A percentile compares a stretch with the other conserved stretches of the same genome.
Evolutionary conservation across 2,888 invertebrate species (phyloP).

Genomic region (Cataglyphis altisquamis): DNA sequence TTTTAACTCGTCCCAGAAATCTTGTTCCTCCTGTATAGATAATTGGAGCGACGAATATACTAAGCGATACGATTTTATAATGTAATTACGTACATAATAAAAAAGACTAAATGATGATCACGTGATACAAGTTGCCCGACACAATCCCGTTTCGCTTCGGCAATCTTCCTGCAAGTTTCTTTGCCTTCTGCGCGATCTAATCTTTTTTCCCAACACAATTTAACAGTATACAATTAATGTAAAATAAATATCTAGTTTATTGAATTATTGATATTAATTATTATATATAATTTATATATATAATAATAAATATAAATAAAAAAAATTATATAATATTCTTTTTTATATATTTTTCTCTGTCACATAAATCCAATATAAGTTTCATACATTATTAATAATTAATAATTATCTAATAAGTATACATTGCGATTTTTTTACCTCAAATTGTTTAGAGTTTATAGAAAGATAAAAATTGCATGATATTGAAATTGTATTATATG

Average conservation of each 20-base stretch:
- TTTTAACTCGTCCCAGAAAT: not conserved
- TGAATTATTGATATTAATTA: not conserved
- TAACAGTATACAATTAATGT: not conserved
- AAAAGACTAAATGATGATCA: constrained; percentile 68
- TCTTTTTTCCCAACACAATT: not conserved
- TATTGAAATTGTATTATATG: not conserved
- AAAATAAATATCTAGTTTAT: not conserved
- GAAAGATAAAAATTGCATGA: not conserved
- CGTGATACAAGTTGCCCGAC: not conserved
- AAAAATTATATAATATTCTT: not conserved
- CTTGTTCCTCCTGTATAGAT: constrained; percentile 30
- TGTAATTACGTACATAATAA: constrained; percentile 80
- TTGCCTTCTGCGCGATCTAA: not conserved
- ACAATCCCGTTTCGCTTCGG: not conserved
- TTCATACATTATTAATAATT: not conserved
- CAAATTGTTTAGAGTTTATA: constrained; percentile 5
- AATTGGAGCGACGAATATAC: constrained; percentile 69
- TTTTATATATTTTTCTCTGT: not conserved
- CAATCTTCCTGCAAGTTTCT: not conserved
- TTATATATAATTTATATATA: not conserved
- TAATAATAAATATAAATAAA: too few species aligned
- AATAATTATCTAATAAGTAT: not conserved
- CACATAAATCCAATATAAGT: not conserved
- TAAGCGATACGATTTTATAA: constrained; percentile 79
- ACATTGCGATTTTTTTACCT: not conserved